phyloP scores from a whole-genome alignment of 2,888 invertebrate genomes.

The Lamproptera curius region DNA sequence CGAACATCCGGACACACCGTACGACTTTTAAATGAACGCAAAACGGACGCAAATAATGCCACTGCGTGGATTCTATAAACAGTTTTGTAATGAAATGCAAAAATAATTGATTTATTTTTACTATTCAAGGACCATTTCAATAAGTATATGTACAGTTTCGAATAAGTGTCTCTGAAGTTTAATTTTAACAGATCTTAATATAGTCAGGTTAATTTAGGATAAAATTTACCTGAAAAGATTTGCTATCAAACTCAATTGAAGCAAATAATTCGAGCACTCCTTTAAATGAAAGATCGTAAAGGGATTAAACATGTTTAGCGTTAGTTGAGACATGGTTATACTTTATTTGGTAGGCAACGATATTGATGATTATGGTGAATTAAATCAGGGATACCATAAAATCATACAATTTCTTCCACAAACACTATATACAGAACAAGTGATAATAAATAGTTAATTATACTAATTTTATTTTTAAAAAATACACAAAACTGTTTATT shows the following conservation, averaged over 20 bases:
- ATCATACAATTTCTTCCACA: neutral
- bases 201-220: neutral
- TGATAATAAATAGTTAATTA: neutral
- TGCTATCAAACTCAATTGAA: neutral
- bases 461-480: conserved; percentile 29
- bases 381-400: no score
- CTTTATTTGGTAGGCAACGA: no score
- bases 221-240: neutral
- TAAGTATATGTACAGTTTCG: neutral
- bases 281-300: no score
- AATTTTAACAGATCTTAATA: neutral
- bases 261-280: no score
- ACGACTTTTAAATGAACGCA: neutral
- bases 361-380: no score
- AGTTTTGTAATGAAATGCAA: no score
- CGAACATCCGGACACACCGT: neutral
- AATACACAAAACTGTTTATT: conserved; percentile 32
- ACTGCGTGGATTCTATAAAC: neutral
- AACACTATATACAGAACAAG: neutral
- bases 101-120: no score
- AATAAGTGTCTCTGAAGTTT: neutral
- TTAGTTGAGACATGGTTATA: no score
- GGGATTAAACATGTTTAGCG: no score
- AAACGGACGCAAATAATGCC: neutral
- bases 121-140: no score